Percentiles rank a stretch among this genome's conserved stretches.
phyloP scores from a whole-genome alignment of 1,140 invertebrate genomes.

The Probaryconus sp. region DNA sequence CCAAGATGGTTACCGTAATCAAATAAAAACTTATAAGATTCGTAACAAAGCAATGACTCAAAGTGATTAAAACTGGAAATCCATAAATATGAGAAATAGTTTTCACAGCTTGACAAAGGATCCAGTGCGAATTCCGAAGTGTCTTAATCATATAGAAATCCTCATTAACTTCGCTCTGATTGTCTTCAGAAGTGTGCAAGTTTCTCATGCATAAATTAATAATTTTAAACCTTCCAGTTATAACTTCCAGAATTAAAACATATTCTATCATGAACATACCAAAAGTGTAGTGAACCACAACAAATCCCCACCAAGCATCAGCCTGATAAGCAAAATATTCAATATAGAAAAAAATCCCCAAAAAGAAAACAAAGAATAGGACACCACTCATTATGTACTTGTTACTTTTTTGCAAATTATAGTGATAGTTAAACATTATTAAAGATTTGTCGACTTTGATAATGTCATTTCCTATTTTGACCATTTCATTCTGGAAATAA shows the following conservation, averaged over 20 bases:
- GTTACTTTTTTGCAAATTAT: background rate
- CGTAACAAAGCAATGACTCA: constrained; percentile 35
- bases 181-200: too few relatives aligned
- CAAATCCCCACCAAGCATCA: constrained; percentile 24
- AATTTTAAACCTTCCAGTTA: constrained; percentile 7
- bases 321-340: constrained; percentile 24
- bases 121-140: constrained; percentile 22
- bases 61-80: constrained; percentile 19
- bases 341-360: constrained; percentile 21
- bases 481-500: constrained; percentile 1
- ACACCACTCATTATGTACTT: background rate
- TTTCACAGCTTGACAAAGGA: constrained; percentile 1
- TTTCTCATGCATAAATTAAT: constrained; percentile 10
- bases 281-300: constrained; percentile 32
- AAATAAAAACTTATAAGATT: constrained; percentile 57
- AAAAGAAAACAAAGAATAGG: background rate
- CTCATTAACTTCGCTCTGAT: background rate
- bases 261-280: constrained; percentile 36
- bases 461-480: constrained; percentile 17
- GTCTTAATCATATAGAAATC: background rate
- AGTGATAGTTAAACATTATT: background rate
- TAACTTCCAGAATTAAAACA: constrained; percentile 16
- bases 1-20: constrained; percentile 25
- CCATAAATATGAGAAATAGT: constrained; percentile 51
- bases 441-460: constrained; percentile 10